Base-by-base conservation (phyloP, 2,888 invertebrate species). In the Gandaritis pyraliata region DNA sequence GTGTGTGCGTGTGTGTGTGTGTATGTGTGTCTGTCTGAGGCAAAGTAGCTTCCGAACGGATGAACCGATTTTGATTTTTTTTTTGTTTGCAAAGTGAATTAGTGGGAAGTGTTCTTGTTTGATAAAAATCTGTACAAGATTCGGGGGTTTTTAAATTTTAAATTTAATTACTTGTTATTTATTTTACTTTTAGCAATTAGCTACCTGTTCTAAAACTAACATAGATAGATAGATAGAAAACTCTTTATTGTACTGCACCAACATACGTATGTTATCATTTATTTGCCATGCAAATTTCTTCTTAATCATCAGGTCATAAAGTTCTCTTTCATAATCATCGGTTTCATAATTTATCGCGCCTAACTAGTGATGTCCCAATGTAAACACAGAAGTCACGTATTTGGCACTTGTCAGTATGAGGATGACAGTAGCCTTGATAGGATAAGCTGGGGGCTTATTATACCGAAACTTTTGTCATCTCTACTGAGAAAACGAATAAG, bases 381-480 rank as follows among this genome's bases (percentile, higher is more conserved):
- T 84, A 90, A 88, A 88, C 85, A 88, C 64, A 73, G 67, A 61
- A 71, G 79, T 76, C 82, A 83, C 86, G 85, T 83, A 84, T 83
- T 74, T 77, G 76, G 77, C 76, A 82, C 73, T 76, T 87, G 87
- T 87, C 89, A 83, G 80, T 81, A 75, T 81, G 76, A 81, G 82
- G 52, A 46, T 79, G 85, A 85, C 86, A 80, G 72, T 65, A 72
- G 74, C 74, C 79, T 75, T 84, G 88, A 90, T 83, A 82, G 74
- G 70, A 79, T 90, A 90, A 90, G 87, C 89, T 83, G 49, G 5
- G 66, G 80, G 87, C 84, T 88, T 87, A 89, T 71, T 73, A 71
- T 61, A 73, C 72, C 64, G 72, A 76, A 77, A 76, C 75, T 76
- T 75, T 77, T 80, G 82, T 83, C 82, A 73, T 73, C 76, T 81